Base-by-base conservation (phyloP, 2,113 vertebrate genomes). In the Sebastes schlegelii region DNA sequence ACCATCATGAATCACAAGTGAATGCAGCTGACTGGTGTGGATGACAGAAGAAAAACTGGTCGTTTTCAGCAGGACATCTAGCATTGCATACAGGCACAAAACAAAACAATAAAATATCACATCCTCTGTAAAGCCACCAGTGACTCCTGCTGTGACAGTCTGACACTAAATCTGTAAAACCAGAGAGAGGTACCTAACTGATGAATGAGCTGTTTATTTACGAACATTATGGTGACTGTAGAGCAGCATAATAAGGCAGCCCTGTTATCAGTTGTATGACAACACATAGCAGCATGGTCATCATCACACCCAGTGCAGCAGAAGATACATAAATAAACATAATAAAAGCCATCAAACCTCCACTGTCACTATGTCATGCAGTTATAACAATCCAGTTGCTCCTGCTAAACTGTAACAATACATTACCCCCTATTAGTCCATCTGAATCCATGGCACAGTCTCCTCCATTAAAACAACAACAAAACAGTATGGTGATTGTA, bases 231-330 rank as follows among this genome's bases (percentile, higher is more conserved):
- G 48, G 17, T 11, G 2, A n/a, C 17, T 16, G 40, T 34, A 17
- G 16, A 61, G 57, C 43, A 40, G 55, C 34, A 57, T 48, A 58
- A 74, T 52, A 9, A n/a, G 17, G 48, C 58, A 71, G 23, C 26
- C 8, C 55, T 60, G 34, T 40, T 26, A 51, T 46, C 70, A 67
- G 8, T 0, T 40, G 60, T 12, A 10, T 26, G 21, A 69, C 26
- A 26, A 73, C 61, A 88, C 81, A 51, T 17, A 55, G 51, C 62
- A 81, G 64, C 60, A 11, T 67, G 67, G 43, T 7, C 64, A 49
- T 17, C 16, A 78, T 61, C 80, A 19, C 54, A 48, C 10, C 26
- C 26, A 26, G 26, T 26, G 26, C 26, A 26, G 26, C 26, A 26
- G 26, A 26, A 26, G 26, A 26, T 26, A 26, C 26, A 26, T 1